Evolutionary conservation across 2,113 vertebrate species (phyloP).

Genomic region (Mohoua ochrocephala): DNA sequence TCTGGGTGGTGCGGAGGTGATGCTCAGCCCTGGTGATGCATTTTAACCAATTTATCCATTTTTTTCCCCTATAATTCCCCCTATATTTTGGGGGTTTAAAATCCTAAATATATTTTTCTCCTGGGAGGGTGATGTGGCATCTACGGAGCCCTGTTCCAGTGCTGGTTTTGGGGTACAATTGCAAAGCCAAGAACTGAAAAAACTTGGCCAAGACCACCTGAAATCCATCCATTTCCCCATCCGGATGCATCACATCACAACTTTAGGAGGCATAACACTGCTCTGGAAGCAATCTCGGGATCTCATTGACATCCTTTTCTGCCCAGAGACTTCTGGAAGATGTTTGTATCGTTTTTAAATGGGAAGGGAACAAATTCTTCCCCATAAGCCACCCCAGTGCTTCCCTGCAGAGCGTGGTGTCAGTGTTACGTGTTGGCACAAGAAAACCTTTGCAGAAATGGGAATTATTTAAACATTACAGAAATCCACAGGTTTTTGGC

Average conservation of each 20-base stretch:
- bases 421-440: background rate
- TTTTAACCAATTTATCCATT: background rate
- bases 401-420: background rate
- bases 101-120: background rate
- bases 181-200: background rate
- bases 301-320: background rate
- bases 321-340: background rate
- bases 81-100: rapidly evolving
- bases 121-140: background rate
- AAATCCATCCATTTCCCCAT: background rate
- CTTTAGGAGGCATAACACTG: background rate
- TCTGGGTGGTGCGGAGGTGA: rapidly evolving
- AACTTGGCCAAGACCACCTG: background rate
- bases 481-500: background rate
- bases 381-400: background rate
- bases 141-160: rapidly evolving
- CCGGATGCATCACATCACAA: background rate
- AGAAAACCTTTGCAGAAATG: background rate
- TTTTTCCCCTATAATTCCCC: rapidly evolving
- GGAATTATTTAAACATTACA: background rate
- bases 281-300: background rate
- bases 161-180: background rate
- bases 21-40: background rate
- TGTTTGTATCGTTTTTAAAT: background rate
- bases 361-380: background rate